Conservation (phyloP, 1,140 invertebrate species). For the Stegodyphus mimosarum region DNA sequence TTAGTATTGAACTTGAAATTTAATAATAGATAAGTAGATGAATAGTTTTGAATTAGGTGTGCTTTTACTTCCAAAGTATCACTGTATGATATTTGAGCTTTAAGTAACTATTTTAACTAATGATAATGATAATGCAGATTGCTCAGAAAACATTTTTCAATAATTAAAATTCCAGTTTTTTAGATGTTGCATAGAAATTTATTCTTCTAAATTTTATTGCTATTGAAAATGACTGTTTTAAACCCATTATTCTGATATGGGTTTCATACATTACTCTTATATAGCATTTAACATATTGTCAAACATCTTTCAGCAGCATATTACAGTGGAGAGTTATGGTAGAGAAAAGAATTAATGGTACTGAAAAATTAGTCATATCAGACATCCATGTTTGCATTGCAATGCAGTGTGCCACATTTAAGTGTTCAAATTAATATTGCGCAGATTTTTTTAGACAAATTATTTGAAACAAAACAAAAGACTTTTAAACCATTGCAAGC, state of each 20-base stretch:
- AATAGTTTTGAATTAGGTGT: constrained; percentile 58
- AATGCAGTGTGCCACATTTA: neutral
- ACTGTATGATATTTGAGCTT: constrained; percentile 59
- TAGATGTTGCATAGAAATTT: constrained; percentile 60
- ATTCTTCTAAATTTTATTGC: constrained; percentile 57
- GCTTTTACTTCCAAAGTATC: constrained; percentile 60
- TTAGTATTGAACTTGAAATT: constrained; percentile 54
- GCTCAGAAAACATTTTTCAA: constrained; percentile 60
- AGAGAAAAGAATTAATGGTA: neutral
- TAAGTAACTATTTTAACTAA: constrained; percentile 61
- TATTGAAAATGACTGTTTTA: constrained; percentile 44
- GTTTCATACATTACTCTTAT: constrained; percentile 48
- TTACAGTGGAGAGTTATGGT: constrained; percentile 23
- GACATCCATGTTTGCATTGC: neutral
- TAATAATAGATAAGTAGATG: constrained; percentile 42
- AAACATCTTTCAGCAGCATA: constrained; percentile 44
- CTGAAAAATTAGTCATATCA: constrained; percentile 54
- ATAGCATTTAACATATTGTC: constrained; percentile 53
- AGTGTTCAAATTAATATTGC: neutral
- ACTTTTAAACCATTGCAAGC: too few relatives aligned
- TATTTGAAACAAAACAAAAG: too few relatives aligned
- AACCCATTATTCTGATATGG: constrained; percentile 43
- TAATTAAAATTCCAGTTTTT: constrained; percentile 58
- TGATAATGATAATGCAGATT: constrained; percentile 53
- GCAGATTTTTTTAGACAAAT: too few relatives aligned